phyloP scores from a whole-genome alignment of 2,888 invertebrate species.

The Leucozona laternaria region DNA sequence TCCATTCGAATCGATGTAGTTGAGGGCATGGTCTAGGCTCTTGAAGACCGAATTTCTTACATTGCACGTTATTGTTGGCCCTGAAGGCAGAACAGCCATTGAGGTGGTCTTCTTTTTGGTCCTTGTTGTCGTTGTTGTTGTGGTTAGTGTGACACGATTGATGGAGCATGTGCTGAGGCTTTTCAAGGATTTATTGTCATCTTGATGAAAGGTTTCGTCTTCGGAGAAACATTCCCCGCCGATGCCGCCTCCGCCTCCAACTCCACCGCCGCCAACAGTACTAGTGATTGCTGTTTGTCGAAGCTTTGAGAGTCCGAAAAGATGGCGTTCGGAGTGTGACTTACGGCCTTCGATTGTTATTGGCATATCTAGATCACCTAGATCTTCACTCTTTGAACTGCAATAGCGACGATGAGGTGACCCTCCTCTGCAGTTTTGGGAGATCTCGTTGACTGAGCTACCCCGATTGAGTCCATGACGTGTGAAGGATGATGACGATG shows the following conservation, averaged over 20 bases:
- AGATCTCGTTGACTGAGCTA: constrained; percentile 78
- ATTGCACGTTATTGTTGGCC: constrained; percentile 67
- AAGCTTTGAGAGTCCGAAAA: constrained; percentile 81
- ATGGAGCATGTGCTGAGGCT: constrained; percentile 82
- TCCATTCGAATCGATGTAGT: constrained; percentile 76
- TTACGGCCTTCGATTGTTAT: constrained; percentile 81
- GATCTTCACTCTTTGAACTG: constrained; percentile 82
- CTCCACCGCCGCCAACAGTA: constrained; percentile 76
- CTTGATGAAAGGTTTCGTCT: constrained; percentile 82
- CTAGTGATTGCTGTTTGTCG: constrained; percentile 83
- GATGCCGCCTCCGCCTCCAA: neutral
- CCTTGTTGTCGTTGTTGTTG: constrained; percentile 77
- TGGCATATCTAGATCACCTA: constrained; percentile 80
- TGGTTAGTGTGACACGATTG: constrained; percentile 79
- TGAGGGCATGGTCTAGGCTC: constrained; percentile 80
- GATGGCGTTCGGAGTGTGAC: constrained; percentile 82
- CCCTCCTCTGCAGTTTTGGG: constrained; percentile 68
- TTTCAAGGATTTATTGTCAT: constrained; percentile 81
- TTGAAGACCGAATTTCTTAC: constrained; percentile 79
- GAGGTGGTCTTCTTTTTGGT: constrained; percentile 83
- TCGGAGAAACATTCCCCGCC: constrained; percentile 79
- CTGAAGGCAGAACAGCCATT: constrained; percentile 81
- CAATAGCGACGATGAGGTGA: constrained; percentile 79
- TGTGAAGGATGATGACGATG: constrained; percentile 79
- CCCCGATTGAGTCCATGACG: constrained; percentile 79